phyloP scores from a whole-genome alignment of 2,113 vertebrate species.

The Tricholaema leucomelas region DNA sequence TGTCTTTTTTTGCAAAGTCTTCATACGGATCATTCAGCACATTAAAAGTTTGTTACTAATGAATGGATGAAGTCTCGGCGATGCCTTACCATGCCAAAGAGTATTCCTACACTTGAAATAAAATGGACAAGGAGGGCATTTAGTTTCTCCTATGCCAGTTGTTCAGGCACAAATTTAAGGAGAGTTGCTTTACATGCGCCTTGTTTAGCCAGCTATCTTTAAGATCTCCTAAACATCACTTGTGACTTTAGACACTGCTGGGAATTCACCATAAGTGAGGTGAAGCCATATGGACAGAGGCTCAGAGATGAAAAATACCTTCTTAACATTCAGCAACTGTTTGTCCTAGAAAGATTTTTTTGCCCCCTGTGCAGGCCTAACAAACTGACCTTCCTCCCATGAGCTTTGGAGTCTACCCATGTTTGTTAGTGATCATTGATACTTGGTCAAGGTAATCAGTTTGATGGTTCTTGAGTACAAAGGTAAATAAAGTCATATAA shows the following conservation, averaged over 20 bases:
- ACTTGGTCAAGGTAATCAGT: not conserved
- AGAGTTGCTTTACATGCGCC: not conserved
- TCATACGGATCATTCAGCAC: not conserved
- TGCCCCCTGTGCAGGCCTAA: not conserved
- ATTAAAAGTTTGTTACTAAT: not conserved
- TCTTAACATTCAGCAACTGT: not conserved
- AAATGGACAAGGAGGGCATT: not conserved
- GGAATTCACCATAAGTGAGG: not conserved
- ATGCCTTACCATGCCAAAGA: not conserved
- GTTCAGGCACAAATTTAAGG: not conserved
- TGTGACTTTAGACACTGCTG: not conserved
- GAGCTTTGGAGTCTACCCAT: not conserved
- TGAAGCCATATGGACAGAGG: not conserved
- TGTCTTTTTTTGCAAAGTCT: not conserved
- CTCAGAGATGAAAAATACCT: not conserved
- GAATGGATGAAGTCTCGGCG: not conserved
- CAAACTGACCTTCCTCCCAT: not conserved
- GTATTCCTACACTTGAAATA: not conserved
- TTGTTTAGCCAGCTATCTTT: not conserved
- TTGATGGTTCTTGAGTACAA: not conserved
- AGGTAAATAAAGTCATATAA: not conserved
- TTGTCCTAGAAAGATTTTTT: not conserved
- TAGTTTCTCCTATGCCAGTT: not conserved
- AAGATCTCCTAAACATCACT: not conserved
- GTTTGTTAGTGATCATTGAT: not conserved